phyloP scores from a whole-genome alignment of 2,888 invertebrate species.

The Eristalis arbustorum region DNA sequence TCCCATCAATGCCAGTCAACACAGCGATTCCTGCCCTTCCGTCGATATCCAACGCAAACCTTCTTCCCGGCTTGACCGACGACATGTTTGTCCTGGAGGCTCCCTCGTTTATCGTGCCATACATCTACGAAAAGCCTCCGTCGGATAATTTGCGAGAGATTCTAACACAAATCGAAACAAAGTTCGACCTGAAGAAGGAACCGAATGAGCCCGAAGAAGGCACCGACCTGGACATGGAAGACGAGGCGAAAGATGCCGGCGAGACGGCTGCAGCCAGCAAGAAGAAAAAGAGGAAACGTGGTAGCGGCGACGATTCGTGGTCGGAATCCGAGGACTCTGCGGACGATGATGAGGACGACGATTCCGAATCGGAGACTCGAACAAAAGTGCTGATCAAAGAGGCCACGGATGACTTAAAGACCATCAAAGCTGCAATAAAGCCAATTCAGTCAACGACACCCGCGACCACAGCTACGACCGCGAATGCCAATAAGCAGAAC shows the following conservation, averaged over 20 bases:
- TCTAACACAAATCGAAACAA: constrained; percentile 84
- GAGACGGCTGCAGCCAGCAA: constrained; percentile 76
- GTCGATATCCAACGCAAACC: constrained; percentile 82
- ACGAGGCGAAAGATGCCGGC: constrained; percentile 73
- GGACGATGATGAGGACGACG: constrained; percentile 79
- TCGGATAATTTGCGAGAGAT: constrained; percentile 88
- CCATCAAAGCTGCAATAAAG: constrained; percentile 81
- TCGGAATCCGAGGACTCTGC: constrained; percentile 82
- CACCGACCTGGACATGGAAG: constrained; percentile 80
- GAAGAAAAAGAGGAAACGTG: constrained; percentile 77
- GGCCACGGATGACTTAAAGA: constrained; percentile 82
- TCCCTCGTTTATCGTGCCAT: constrained; percentile 95
- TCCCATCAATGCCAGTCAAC: constrained; percentile 67
- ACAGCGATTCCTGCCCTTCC: constrained; percentile 75
- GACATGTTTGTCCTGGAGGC: constrained; percentile 96
- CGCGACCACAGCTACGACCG: constrained; percentile 72
- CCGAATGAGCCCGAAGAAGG: constrained; percentile 82
- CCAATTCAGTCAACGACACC: constrained; percentile 79
- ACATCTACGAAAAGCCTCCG: constrained; percentile 95
- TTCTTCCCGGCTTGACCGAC: constrained; percentile 91
- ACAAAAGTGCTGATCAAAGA: constrained; percentile 82
- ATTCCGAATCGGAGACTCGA: constrained; percentile 81
- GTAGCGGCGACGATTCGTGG: constrained; percentile 83
- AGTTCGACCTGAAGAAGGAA: constrained; percentile 81
- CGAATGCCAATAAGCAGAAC: constrained; percentile 76